Evolutionary conservation across 2,888 invertebrate species (phyloP).

Genomic region (Dastarcus helophoroides): DNA sequence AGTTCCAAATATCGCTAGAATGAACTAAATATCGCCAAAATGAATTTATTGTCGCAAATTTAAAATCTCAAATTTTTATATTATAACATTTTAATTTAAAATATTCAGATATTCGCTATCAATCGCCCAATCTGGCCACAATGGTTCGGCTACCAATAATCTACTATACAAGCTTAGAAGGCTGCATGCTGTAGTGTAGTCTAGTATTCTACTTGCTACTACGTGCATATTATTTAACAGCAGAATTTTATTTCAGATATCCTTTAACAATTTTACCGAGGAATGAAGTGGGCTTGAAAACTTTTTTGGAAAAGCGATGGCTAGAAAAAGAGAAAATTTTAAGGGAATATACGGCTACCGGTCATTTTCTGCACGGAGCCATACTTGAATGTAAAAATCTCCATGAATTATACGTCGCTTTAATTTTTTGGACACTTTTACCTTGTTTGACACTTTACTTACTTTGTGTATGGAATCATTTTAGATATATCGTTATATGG

Average conservation of each 20-base stretch:
- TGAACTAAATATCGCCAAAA: too few relatives aligned
- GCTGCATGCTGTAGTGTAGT: too few relatives aligned
- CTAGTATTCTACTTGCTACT: too few relatives aligned
- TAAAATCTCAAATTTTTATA: too few relatives aligned
- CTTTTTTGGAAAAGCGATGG: slow-evolving; percentile 58
- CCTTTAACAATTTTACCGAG: slow-evolving; percentile 46
- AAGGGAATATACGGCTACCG: slow-evolving; percentile 46
- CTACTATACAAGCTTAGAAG: too few relatives aligned
- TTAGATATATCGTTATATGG: slow-evolving; percentile 44
- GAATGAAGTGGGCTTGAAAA: slow-evolving; percentile 44
- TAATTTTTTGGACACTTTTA: slow-evolving; percentile 55
- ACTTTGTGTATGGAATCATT: slow-evolving; percentile 36
- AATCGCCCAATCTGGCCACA: too few relatives aligned
- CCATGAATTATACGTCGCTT: slow-evolving; percentile 41
- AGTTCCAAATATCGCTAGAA: too few relatives aligned
- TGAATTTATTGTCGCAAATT: too few relatives aligned
- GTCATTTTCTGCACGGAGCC: slow-evolving; percentile 35
- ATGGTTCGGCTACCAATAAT: too few relatives aligned
- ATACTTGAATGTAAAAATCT: slow-evolving; percentile 27
- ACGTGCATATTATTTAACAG: too few relatives aligned
- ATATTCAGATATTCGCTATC: too few relatives aligned
- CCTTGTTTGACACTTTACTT: slow-evolving; percentile 40
- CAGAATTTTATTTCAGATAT: slow-evolving; percentile 39
- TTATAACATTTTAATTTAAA: too few relatives aligned
- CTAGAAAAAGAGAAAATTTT: slow-evolving; percentile 51